These are phyloP conservation scores for Caenorhabditis tropicalis DNA, from an alignment of 1,140 invertebrate species.

Conservation along the genomic window DNA sequence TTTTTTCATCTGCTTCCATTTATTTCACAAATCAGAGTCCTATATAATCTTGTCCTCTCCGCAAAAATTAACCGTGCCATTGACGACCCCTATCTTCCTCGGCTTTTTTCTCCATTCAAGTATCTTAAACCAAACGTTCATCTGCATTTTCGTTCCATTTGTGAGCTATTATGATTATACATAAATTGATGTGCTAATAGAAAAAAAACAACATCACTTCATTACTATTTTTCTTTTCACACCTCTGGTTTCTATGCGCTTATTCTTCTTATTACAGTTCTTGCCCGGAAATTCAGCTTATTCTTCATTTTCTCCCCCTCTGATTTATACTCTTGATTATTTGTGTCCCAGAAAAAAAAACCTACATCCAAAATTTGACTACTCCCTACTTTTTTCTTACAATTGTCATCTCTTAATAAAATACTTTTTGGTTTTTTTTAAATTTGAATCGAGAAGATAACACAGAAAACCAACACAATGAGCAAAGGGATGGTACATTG, in stretches of 20 bases:
- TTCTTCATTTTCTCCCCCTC: not conserved
- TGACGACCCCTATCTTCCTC: not conserved
- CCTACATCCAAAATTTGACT: too few species aligned
- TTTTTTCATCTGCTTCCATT: not conserved
- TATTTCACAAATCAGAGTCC: not conserved
- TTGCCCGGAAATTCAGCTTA: constrained; percentile 13
- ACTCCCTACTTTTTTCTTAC: too few species aligned
- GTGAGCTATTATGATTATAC: not conserved
- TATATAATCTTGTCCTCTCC: not conserved
- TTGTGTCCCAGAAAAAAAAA: too few species aligned
- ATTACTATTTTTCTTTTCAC: not conserved
- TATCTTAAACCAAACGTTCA: not conserved
- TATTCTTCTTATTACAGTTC: constrained; percentile 1
- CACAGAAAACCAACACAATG: too few species aligned
- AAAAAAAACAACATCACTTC: not conserved
- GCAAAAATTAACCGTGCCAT: constrained; percentile 22
- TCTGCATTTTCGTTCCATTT: not conserved
- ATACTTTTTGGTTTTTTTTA: too few species aligned
- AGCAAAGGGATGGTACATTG: too few species aligned
- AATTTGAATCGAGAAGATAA: too few species aligned
- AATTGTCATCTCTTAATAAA: too few species aligned
- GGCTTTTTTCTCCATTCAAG: not conserved
- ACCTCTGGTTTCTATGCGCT: not conserved
- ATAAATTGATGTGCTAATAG: not conserved
- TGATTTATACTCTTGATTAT: not conserved